These are phyloP conservation scores for Lomographa bimaculata DNA, from an alignment of 2,888 invertebrate genomes.

Conservation along the genomic window DNA sequence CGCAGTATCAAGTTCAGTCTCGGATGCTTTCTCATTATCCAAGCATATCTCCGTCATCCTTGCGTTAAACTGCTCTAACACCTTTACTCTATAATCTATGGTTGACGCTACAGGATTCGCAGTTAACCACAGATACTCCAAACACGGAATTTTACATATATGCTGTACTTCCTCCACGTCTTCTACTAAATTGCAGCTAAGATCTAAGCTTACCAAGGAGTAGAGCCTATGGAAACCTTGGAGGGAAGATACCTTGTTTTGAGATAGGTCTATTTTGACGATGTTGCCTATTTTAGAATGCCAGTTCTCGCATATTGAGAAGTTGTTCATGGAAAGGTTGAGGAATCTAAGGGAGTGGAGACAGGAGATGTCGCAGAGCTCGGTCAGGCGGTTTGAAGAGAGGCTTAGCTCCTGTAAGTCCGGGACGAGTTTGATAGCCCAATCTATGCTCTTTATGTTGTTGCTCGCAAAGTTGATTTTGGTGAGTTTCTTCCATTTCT, in stretches of 20 bases:
- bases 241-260: slow-evolving; percentile 90
- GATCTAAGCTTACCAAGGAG: slow-evolving; percentile 92
- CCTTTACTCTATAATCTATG: slow-evolving; percentile 95
- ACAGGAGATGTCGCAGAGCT: slow-evolving; percentile 90
- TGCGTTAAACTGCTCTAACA: slow-evolving; percentile 93
- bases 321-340: slow-evolving; percentile 91
- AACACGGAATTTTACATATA: slow-evolving; percentile 91
- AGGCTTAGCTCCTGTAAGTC: slow-evolving; percentile 88
- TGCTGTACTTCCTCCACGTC: slow-evolving; percentile 92
- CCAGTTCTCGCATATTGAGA: slow-evolving; percentile 88
- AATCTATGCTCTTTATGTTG: slow-evolving; percentile 89
- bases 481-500: slow-evolving; percentile 88
- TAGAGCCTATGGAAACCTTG: slow-evolving; percentile 91
- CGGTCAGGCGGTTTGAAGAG: slow-evolving; percentile 90
- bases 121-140: slow-evolving; percentile 93
- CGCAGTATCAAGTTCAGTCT: slow-evolving; percentile 95
- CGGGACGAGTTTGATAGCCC: slow-evolving; percentile 90
- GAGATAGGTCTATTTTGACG: slow-evolving; percentile 91
- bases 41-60: slow-evolving; percentile 92
- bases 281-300: slow-evolving; percentile 95
- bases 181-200: slow-evolving; percentile 92
- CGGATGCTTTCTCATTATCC: slow-evolving; percentile 94
- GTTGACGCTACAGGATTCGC: slow-evolving; percentile 95
- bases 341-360: slow-evolving; percentile 90
- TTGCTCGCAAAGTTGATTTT: slow-evolving; percentile 91